Evolutionary conservation across 2,113 vertebrate species (phyloP).

Genomic region (Oncorhynchus tshawytscha): DNA sequence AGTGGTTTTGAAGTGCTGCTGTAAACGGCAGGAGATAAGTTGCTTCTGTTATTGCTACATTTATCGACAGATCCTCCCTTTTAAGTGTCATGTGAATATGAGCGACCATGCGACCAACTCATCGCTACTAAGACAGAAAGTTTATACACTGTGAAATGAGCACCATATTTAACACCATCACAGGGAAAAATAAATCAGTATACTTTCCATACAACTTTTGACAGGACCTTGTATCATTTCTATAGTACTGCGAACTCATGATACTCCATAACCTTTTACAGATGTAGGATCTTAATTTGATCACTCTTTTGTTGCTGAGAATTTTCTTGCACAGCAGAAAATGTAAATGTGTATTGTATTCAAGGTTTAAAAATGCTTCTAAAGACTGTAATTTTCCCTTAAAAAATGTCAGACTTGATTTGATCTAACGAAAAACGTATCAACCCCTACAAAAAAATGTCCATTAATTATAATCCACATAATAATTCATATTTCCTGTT

Average conservation of each 20-base stretch:
- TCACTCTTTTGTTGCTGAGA: no score
- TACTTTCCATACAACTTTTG: constrained; percentile 47
- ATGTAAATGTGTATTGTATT: no score
- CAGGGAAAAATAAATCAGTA: constrained; percentile 58
- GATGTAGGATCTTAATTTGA: no score
- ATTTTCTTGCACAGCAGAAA: no score
- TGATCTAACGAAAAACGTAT: no score
- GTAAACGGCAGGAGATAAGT: constrained; percentile 55
- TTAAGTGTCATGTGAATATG: constrained; percentile 62
- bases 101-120: constrained; percentile 58
- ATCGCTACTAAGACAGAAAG: constrained; percentile 66
- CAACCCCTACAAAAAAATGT: no score
- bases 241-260: constrained; percentile 41
- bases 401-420: no score
- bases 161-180: constrained; percentile 49
- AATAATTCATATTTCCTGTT: no score
- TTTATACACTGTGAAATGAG: constrained; percentile 73
- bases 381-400: no score
- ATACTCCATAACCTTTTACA: constrained; percentile 59
- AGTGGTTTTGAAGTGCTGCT: constrained; percentile 53
- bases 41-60: constrained; percentile 63
- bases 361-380: no score
- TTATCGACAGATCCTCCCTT: constrained; percentile 65
- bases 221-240: constrained; percentile 55
- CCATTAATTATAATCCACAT: no score